A percentile compares a stretch with the other conserved stretches of the same genome.
phyloP scores from a whole-genome alignment of 2,888 invertebrate species.

The Macrosiphum euphorbiae region DNA sequence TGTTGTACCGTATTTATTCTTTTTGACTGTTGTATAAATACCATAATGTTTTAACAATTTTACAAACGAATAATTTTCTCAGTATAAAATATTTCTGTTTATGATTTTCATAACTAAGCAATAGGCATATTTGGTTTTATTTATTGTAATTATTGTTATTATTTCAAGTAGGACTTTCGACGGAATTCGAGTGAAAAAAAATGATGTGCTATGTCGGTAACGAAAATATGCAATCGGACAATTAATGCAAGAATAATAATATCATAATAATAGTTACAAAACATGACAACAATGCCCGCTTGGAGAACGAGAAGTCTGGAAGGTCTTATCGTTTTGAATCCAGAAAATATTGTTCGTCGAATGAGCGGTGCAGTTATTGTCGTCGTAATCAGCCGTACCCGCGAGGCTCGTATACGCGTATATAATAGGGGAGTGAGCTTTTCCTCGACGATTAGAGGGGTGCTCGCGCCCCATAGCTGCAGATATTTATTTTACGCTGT shows the following conservation, averaged over 20 bases:
- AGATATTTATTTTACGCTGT: slow-evolving; percentile 41
- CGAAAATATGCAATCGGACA: background rate
- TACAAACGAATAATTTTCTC: background rate
- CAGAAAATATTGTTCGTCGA: background rate
- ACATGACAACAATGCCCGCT: background rate
- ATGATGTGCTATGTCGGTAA: background rate
- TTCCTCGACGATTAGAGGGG: slow-evolving; percentile 28
- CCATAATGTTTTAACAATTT: background rate
- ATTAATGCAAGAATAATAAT: background rate
- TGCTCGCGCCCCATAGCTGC: background rate
- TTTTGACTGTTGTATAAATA: background rate
- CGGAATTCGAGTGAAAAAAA: background rate
- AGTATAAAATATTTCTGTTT: background rate
- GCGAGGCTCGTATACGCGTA: no score
- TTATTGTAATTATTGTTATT: background rate
- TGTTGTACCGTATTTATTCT: background rate
- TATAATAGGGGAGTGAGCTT: background rate
- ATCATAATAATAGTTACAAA: background rate
- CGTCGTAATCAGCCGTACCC: background rate
- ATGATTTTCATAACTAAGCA: background rate
- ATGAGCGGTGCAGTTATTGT: background rate
- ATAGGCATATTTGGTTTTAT: background rate
- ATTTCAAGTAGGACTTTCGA: background rate
- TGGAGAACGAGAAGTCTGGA: background rate
- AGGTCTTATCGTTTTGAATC: background rate